Percentiles rank a stretch among this genome's conserved stretches.
These are phyloP conservation scores for Eupithecia dodoneata DNA, from an alignment of 2,888 invertebrate genomes.

Conservation along the genomic window DNA sequence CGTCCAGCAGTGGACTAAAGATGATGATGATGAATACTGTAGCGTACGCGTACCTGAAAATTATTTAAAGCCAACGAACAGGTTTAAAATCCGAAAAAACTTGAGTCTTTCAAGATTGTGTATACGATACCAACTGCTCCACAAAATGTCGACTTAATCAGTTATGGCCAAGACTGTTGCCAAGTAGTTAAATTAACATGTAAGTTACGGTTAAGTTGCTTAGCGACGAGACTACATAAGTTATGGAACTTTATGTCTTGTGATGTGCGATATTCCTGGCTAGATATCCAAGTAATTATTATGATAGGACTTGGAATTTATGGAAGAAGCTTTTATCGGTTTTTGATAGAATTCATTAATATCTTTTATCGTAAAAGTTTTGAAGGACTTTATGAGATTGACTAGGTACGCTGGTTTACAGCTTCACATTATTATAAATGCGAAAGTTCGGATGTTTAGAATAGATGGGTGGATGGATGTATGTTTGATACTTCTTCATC, in stretches of 20 bases:
- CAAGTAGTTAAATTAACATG: conserved; percentile 51
- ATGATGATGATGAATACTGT: too few species aligned
- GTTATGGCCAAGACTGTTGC: conserved; percentile 45
- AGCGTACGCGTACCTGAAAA: too few species aligned
- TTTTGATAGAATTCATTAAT: not conserved
- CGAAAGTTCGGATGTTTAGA: too few species aligned
- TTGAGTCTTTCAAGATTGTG: not conserved
- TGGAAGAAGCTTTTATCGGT: not conserved
- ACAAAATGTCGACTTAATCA: conserved; percentile 44
- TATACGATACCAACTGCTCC: conserved; percentile 8
- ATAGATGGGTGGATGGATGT: too few species aligned
- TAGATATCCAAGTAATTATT: conserved; percentile 14
- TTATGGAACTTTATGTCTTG: conserved; percentile 39
- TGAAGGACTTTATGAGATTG: not conserved
- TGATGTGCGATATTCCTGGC: conserved; percentile 28
- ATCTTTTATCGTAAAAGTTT: not conserved
- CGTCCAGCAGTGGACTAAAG: too few species aligned
- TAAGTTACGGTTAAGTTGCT: conserved; percentile 42
- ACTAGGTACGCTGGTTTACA: not conserved
- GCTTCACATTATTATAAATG: not conserved
- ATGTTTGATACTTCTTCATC: too few species aligned
- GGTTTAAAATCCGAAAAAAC: not conserved
- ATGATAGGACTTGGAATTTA: conserved; percentile 3
- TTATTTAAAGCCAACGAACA: not conserved
- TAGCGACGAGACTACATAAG: conserved; percentile 39